Conservation (phyloP, 2,888 invertebrate species). For the Siphlonurus alternatus region DNA sequence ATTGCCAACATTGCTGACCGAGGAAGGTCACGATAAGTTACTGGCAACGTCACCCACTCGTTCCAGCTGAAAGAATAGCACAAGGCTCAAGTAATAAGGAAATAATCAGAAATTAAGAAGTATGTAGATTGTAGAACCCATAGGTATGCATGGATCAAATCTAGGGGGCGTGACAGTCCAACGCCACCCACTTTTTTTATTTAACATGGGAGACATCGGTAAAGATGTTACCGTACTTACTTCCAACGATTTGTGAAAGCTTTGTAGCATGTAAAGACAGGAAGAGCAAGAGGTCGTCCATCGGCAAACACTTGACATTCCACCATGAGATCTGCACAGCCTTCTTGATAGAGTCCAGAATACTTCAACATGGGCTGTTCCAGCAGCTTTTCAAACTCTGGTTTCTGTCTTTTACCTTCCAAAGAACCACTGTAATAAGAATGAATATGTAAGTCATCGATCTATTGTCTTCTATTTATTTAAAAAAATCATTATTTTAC, state of each 20-base stretch:
- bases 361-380: conserved; percentile 79
- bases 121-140: neutral
- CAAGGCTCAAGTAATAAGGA: neutral
- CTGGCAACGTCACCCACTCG: conserved; percentile 85
- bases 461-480: conserved; percentile 12
- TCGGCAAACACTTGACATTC: conserved; percentile 71
- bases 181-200: too few species aligned
- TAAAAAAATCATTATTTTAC: conserved; percentile 8
- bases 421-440: conserved; percentile 58
- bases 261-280: conserved; percentile 81
- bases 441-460: neutral
- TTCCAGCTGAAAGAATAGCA: conserved; percentile 82
- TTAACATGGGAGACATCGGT: too few species aligned
- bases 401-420: conserved; percentile 75
- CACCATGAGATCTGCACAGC: conserved; percentile 67
- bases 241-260: conserved; percentile 85
- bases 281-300: conserved; percentile 63
- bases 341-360: conserved; percentile 72
- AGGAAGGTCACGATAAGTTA: conserved; percentile 82
- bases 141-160: neutral
- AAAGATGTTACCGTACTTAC: conserved; percentile 48
- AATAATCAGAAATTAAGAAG: neutral
- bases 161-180: neutral
- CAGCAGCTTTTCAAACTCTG: conserved; percentile 73
- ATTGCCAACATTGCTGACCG: conserved; percentile 70